Evolutionary conservation across 1,140 invertebrate species (phyloP).

Genomic region (Mercenaria mercenaria): DNA sequence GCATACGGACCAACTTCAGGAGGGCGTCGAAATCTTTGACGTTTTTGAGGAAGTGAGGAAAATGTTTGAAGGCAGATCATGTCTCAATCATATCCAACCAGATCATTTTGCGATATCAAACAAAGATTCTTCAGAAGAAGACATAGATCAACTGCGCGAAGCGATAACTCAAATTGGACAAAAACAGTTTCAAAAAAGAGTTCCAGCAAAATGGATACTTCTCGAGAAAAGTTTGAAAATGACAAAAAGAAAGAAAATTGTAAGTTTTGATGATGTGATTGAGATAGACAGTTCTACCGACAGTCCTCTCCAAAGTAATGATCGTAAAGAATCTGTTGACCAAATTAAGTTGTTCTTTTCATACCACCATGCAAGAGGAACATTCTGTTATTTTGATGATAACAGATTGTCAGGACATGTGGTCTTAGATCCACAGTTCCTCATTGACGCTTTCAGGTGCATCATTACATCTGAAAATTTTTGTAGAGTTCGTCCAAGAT

Average conservation of each 20-base stretch:
- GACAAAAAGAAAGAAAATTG: background rate
- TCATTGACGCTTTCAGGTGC: slow-evolving; percentile 34
- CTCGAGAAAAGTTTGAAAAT: background rate
- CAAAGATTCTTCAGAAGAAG: background rate
- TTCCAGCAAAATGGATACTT: background rate
- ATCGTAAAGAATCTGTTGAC: background rate
- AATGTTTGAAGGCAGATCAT: background rate
- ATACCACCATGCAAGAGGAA: slow-evolving; percentile 29
- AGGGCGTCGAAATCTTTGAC: background rate
- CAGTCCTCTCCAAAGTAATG: background rate
- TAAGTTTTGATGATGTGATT: background rate
- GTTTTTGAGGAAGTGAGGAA: background rate
- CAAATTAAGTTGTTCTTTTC: background rate
- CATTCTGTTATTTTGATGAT: slow-evolving; percentile 12
- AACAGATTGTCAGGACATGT: background rate
- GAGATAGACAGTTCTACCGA: background rate
- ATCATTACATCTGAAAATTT: slow-evolving; percentile 12
- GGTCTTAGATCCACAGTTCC: slow-evolving; percentile 2
- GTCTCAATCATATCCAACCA: background rate
- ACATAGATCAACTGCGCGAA: background rate
- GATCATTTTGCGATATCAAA: background rate
- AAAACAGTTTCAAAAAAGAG: background rate
- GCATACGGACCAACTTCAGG: background rate
- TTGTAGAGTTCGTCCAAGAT: background rate
- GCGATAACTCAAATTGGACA: background rate